phyloP scores from a whole-genome alignment of 2,888 invertebrate genomes.

The Atethmia centrago region DNA sequence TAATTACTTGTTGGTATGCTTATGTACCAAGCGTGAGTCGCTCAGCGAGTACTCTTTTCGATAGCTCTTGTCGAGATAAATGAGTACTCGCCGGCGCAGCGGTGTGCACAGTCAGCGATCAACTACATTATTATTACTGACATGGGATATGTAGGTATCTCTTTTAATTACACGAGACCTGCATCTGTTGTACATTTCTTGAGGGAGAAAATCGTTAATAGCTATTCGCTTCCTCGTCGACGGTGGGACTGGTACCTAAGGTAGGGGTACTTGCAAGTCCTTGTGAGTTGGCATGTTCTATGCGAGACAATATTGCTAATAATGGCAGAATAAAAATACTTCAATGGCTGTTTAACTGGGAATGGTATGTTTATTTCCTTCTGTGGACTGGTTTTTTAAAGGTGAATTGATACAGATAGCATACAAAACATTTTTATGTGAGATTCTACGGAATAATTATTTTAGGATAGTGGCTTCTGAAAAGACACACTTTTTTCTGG shows the following conservation, averaged over 20 bases:
- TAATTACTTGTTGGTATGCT: too few species aligned
- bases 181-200: not conserved
- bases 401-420: slow-evolving; percentile 30
- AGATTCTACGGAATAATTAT: slow-evolving; percentile 5
- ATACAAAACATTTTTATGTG: not conserved
- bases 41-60: too few species aligned
- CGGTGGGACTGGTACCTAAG: slow-evolving; percentile 25
- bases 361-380: slow-evolving; percentile 47
- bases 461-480: not conserved
- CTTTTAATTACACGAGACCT: too few species aligned
- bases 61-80: too few species aligned
- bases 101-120: too few species aligned
- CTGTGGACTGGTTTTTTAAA: slow-evolving; percentile 41
- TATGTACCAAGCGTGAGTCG: too few species aligned
- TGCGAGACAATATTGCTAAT: slow-evolving; percentile 25
- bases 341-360: slow-evolving; percentile 22
- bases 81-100: too few species aligned
- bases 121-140: too few species aligned
- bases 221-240: too few species aligned
- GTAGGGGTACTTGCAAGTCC: slow-evolving; percentile 29
- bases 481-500: not conserved
- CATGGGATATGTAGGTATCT: too few species aligned
- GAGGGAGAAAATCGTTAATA: not conserved
- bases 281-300: slow-evolving; percentile 28
- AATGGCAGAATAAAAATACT: slow-evolving; percentile 45